Percentiles rank a stretch among this genome's conserved stretches.
These are phyloP conservation scores for Eretmochelys imbricata DNA, from an alignment of 2,113 vertebrate genomes.

Conservation along the genomic window DNA sequence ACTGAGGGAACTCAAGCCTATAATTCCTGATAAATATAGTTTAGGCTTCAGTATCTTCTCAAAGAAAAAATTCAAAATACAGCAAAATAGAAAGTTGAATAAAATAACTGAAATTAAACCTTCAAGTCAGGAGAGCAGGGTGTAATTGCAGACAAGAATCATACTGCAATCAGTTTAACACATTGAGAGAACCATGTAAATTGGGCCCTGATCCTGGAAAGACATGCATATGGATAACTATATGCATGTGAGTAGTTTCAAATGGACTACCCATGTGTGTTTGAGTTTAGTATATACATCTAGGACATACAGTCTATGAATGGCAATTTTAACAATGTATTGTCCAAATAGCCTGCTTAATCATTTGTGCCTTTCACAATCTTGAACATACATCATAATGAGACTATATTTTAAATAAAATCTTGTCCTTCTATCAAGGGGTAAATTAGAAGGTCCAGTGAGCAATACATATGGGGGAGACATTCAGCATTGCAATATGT, in stretches of 20 bases:
- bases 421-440: neutral
- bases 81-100: neutral
- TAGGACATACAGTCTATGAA: neutral
- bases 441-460: neutral
- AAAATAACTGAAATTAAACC: neutral
- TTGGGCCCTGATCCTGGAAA: neutral
- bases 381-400: neutral
- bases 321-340: neutral
- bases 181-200: neutral
- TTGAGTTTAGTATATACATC: neutral
- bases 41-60: neutral
- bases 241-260: fast-evolving
- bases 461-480: fast-evolving
- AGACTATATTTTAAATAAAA: neutral
- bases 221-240: neutral
- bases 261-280: neutral
- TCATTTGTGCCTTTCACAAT: neutral
- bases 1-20: neutral
- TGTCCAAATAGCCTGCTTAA: neutral
- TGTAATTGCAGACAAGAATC: neutral
- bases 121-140: neutral
- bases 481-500: neutral
- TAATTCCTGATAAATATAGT: neutral
- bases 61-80: neutral
- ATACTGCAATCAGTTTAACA: neutral